Evolutionary conservation across 2,797 vertebrate genomes (phyloP).

Genomic region (Adelosebastes latens): DNA sequence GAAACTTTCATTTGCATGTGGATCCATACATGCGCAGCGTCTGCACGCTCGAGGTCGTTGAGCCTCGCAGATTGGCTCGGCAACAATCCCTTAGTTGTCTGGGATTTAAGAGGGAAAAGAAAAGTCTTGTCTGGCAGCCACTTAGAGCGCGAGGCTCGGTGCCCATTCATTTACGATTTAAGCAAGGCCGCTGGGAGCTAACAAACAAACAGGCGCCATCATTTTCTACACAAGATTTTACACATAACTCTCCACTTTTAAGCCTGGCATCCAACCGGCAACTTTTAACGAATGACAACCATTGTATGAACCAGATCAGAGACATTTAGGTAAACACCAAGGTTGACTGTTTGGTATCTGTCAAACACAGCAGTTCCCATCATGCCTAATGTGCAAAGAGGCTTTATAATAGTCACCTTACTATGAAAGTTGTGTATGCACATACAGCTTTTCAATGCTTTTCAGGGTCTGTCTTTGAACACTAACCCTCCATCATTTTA

Average conservation of each 20-base stretch:
- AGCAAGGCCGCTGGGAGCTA: slow-evolving; percentile 6
- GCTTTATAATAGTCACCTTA: slow-evolving; percentile 1
- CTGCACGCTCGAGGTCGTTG: not conserved
- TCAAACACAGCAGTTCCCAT: not conserved
- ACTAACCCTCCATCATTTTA: slow-evolving; percentile 23
- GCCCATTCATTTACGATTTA: slow-evolving; percentile 35
- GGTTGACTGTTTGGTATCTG: not conserved
- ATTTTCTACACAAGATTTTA: not conserved
- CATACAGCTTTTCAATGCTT: slow-evolving; percentile 5
- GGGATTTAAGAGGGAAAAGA: slow-evolving; percentile 23
- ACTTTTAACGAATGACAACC: not conserved
- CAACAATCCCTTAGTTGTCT: slow-evolving; percentile 17
- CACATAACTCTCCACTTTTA: not conserved
- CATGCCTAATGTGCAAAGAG: not conserved
- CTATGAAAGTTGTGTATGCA: not conserved
- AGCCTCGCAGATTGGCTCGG: slow-evolving; percentile 10
- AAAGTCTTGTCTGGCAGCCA: slow-evolving; percentile 24
- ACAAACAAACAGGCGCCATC: slow-evolving; percentile 7
- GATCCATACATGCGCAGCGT: not conserved
- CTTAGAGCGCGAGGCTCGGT: slow-evolving; percentile 12
- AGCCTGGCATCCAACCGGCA: not conserved
- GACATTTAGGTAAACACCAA: not conserved
- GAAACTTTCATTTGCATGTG: not conserved
- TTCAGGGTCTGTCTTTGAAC: slow-evolving; percentile 28
- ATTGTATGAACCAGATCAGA: not conserved